Evolutionary conservation across 2,113 vertebrate genomes (phyloP), one percentile per base, ranked within the genome.

Genomic region (Odobenus rosmarus): DNA sequence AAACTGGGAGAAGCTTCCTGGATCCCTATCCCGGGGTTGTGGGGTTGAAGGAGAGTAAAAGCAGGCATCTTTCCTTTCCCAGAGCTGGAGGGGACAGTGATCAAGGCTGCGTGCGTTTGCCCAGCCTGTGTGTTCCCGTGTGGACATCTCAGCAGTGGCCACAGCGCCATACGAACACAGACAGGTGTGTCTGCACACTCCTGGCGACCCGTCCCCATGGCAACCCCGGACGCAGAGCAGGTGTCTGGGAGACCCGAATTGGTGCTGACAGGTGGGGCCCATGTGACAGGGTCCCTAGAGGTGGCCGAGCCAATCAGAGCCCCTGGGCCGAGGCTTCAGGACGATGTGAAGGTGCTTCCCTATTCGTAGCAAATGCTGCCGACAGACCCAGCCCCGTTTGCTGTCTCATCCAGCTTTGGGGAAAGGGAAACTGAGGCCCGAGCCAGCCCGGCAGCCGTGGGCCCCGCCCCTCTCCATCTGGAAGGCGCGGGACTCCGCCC

Each of bases 81-180:
- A 6, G 18, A 12, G 26, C 31, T 0, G 0, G 1, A 4, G 53
- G 26, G 53, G 64, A 26, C 3, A 0, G 19, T 4, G 94, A 13
- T 53, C 55, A 4, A 81, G 46, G 11, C 46, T 23, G n/a, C 55
- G 51, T 4, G 39, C 15, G 4, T 19, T 49, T 39, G 24, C 18
- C 4, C 62, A 0, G 4, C 16, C 1, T 4, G 14, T 1, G 2
- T 8, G 8, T 14, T 28, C 42, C 36, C 9, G 4, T 3, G 77
- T 21, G 31, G 5, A 14, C 9, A 3, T 49, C 36, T 23, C 2
- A 0, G 67, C 0, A 0, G 9, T 55, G 74, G 19, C 13, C 9
- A 7, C 33, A 4, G 71, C 53, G 33, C 18, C 0, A 1, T 69
- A n/a, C 6, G 64, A n/a, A 9, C 16, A 7, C 18, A 36, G 24